Evolutionary conservation across 1,140 invertebrate species (phyloP).

Genomic region (Magallana ariakensis): DNA sequence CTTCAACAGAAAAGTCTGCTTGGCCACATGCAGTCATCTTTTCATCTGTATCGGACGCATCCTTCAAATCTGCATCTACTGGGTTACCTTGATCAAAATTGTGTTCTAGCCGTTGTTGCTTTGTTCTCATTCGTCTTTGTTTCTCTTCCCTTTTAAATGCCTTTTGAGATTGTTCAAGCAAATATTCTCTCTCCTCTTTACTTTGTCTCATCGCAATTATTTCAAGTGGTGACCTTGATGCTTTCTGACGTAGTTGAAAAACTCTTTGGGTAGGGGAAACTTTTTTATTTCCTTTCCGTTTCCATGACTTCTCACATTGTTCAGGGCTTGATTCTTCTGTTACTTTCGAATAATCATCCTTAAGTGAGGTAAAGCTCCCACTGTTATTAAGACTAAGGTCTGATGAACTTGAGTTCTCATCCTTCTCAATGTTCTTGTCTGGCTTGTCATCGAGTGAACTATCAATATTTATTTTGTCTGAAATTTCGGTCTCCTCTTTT

Average conservation of each 20-base stretch:
- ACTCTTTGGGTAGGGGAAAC: constrained; percentile 36
- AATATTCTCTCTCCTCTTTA: constrained; percentile 66
- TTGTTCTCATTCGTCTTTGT: constrained; percentile 51
- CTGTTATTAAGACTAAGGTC: constrained; percentile 29
- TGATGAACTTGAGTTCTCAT: constrained; percentile 34
- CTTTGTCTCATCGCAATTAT: constrained; percentile 70
- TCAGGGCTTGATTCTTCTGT: constrained; percentile 21
- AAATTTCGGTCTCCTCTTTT: not conserved
- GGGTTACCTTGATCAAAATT: constrained; percentile 14
- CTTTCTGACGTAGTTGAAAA: constrained; percentile 64
- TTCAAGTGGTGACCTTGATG: constrained; percentile 69
- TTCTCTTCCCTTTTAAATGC: constrained; percentile 55
- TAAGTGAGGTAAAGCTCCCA: not conserved
- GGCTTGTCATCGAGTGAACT: not conserved
- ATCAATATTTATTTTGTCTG: not conserved
- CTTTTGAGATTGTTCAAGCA: constrained; percentile 55
- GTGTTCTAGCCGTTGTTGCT: constrained; percentile 42
- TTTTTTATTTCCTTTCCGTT: not conserved
- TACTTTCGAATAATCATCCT: not conserved
- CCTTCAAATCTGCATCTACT: not conserved
- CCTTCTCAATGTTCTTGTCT: not conserved
- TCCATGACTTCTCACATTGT: not conserved
- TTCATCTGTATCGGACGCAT: constrained; percentile 18
- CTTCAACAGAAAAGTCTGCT: not conserved
- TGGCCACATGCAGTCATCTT: not conserved